Evolutionary conservation across 2,113 vertebrate species (phyloP).

Genomic region (Apodemus sylvaticus): DNA sequence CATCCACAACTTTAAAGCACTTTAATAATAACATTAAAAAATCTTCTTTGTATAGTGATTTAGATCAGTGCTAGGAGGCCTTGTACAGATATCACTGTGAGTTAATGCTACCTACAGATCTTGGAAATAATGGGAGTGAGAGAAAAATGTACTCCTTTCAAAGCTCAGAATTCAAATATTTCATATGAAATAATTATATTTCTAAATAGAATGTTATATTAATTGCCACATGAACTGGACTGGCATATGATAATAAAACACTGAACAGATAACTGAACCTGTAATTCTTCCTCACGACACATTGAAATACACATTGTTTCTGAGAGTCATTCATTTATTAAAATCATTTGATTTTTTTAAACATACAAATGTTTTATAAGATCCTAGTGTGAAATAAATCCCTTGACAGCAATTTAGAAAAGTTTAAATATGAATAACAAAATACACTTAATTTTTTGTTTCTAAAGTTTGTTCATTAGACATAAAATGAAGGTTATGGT

Average conservation of each 20-base stretch:
- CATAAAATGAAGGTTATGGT: not conserved
- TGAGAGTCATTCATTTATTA: not conserved
- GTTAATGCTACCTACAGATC: not conserved
- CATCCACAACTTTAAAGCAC: not conserved
- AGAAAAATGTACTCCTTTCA: not conserved
- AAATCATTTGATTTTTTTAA: not conserved
- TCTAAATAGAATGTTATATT: not conserved
- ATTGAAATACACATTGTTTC: not conserved
- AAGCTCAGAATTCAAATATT: not conserved
- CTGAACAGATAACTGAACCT: not conserved
- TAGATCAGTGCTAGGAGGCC: not conserved
- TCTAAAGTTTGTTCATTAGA: not conserved
- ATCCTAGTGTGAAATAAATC: not conserved
- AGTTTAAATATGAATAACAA: not conserved
- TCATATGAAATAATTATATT: not conserved
- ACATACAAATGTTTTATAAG: not conserved
- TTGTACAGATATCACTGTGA: not conserved
- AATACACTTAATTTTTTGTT: not conserved
- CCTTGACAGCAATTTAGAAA: not conserved
- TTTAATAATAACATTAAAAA: constrained; percentile 21
- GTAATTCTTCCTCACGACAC: not conserved
- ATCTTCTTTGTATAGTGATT: not conserved
- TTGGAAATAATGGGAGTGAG: not conserved
- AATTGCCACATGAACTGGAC: not conserved
- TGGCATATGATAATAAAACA: not conserved